A percentile compares a stretch with the other conserved stretches of the same genome.
Conservation (phyloP, 1,140 invertebrate species). For the Diorhabda carinulata region DNA sequence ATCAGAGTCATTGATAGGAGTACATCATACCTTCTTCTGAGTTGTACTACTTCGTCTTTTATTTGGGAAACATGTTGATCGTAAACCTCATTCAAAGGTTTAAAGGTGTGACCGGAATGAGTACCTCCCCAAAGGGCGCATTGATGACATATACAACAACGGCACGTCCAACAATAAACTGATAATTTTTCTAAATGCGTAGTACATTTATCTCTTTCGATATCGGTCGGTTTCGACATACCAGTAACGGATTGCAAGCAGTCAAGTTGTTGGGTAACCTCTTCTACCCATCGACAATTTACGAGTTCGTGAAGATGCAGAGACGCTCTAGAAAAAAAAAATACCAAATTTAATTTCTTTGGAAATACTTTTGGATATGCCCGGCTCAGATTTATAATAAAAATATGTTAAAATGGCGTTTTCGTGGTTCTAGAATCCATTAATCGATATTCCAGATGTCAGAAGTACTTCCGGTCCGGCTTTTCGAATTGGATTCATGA, state of each 20-base stretch:
- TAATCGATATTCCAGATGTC: too few species aligned
- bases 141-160: constrained; percentile 86
- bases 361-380: too few species aligned
- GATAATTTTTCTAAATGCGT: constrained; percentile 82
- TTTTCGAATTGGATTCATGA: too few species aligned
- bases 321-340: constrained; percentile 58
- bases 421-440: too few species aligned
- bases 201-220: constrained; percentile 66
- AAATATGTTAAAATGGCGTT: too few species aligned
- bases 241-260: constrained; percentile 68
- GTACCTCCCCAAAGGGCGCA: constrained; percentile 89
- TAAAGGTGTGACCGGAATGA: constrained; percentile 85
- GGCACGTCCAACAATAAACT: constrained; percentile 88
- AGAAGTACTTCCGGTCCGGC: too few species aligned
- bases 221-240: constrained; percentile 53
- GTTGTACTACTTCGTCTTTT: constrained; percentile 73
- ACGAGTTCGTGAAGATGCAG: constrained; percentile 88
- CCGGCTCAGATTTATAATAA: too few species aligned
- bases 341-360: not conserved
- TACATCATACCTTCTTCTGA: constrained; percentile 54
- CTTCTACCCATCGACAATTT: constrained; percentile 91
- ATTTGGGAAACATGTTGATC: constrained; percentile 82
- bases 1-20: too few species aligned
- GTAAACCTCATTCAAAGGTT: constrained; percentile 86
- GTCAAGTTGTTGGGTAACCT: constrained; percentile 89